These are phyloP conservation scores for Caenorhabditis parvicauda DNA, from an alignment of 2,888 invertebrate species.

Conservation along the genomic window DNA sequence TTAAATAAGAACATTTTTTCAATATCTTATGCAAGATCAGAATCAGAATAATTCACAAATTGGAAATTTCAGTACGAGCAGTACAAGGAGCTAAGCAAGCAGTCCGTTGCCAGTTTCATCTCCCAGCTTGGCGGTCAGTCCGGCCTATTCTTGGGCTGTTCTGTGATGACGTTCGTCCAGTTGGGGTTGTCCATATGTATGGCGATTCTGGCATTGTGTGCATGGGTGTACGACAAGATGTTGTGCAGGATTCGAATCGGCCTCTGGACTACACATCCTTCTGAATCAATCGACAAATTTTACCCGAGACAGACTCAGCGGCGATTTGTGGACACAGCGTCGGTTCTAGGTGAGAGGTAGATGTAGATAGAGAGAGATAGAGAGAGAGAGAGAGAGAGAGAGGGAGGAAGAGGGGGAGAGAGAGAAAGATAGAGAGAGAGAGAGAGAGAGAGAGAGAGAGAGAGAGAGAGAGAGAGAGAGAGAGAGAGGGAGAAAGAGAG, in stretches of 20 bases:
- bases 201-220: not conserved
- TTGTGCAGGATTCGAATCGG: slow-evolving; percentile 10
- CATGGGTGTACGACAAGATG: slow-evolving; percentile 11
- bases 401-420: no score
- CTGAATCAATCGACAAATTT: slow-evolving; percentile 15
- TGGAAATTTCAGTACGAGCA: slow-evolving; percentile 22
- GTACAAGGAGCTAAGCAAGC: slow-evolving; percentile 32
- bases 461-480: no score
- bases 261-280: slow-evolving; percentile 11
- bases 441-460: no score
- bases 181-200: not conserved
- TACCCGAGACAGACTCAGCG: slow-evolving; percentile 8
- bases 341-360: no score
- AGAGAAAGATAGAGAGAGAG: no score
- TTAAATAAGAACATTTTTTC: no score
- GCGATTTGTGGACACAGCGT: no score
- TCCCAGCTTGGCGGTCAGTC: slow-evolving; percentile 41
- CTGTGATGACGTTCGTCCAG: slow-evolving; percentile 38
- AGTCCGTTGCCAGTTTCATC: slow-evolving; percentile 36
- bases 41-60: not conserved
- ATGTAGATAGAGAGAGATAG: no score
- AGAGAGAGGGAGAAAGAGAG: no score
- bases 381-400: no score
- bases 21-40: no score
- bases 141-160: slow-evolving; percentile 36